Percentiles rank a stretch among this genome's conserved stretches.
phyloP scores from a whole-genome alignment of 2,888 invertebrate genomes.

The Troides aeacus region DNA sequence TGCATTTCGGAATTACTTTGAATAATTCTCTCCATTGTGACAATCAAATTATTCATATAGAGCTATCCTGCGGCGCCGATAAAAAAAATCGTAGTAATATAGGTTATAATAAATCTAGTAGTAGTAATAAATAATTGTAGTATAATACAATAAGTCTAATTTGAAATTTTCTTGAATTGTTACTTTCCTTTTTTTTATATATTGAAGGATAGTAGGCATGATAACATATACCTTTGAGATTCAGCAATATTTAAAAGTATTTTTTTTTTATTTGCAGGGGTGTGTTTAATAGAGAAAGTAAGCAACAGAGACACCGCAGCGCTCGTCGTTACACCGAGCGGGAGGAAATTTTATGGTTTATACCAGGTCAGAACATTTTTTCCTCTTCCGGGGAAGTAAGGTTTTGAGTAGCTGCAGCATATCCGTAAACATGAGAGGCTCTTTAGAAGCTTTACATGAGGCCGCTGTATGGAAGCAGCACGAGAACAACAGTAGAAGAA shows the following conservation, averaged over 20 bases:
- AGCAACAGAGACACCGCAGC: conserved; percentile 63
- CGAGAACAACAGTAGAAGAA: too few species aligned
- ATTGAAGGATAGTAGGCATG: too few species aligned
- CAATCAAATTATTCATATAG: background rate
- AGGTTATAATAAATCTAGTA: too few species aligned
- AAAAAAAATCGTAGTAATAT: background rate
- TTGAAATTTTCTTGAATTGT: too few species aligned
- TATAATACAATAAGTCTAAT: too few species aligned
- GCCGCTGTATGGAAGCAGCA: too few species aligned
- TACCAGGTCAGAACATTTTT: conserved; percentile 56
- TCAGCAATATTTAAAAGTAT: background rate
- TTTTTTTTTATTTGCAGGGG: conserved; percentile 55
- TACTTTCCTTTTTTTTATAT: too few species aligned
- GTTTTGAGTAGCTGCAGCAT: too few species aligned
- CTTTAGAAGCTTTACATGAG: too few species aligned
- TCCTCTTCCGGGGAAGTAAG: background rate
- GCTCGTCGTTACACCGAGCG: conserved; percentile 49
- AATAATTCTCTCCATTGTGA: conserved; percentile 1
- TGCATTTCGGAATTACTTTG: conserved; percentile 7
- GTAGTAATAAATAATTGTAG: too few species aligned
- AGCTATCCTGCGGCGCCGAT: background rate
- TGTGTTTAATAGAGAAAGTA: conserved; percentile 70
- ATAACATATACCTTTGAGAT: too few species aligned
- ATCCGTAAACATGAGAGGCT: too few species aligned
- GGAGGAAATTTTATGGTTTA: conserved; percentile 65